These are phyloP conservation scores for Psittacula echo DNA, from an alignment of 2,797 vertebrate species.

Conservation along the genomic window DNA sequence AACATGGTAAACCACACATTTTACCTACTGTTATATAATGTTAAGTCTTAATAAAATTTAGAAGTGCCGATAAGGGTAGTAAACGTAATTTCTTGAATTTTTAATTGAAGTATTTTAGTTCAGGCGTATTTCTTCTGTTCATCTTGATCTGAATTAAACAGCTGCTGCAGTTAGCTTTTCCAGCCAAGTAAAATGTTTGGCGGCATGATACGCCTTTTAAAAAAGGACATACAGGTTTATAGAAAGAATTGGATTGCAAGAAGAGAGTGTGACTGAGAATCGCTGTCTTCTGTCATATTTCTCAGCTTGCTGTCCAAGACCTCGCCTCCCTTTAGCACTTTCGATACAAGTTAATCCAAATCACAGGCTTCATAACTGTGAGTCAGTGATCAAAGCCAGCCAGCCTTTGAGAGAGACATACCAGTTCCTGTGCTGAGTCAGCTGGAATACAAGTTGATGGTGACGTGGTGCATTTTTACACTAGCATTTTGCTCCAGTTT, in stretches of 20 bases:
- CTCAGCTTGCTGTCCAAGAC: background rate
- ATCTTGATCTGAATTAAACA: background rate
- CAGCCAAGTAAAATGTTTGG: background rate
- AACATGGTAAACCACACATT: background rate
- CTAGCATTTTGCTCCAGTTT: background rate
- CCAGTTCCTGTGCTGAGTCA: background rate
- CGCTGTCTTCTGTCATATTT: background rate
- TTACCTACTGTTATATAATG: background rate
- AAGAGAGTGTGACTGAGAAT: background rate
- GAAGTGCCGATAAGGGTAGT: background rate
- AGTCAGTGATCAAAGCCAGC: background rate
- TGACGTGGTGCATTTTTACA: background rate
- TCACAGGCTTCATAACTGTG: background rate
- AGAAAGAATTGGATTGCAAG: background rate
- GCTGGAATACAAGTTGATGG: background rate
- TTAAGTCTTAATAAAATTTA: background rate
- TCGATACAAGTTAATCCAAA: background rate
- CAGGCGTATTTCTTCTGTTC: background rate
- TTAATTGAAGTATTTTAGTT: background rate
- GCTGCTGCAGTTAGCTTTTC: background rate
- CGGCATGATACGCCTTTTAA: background rate
- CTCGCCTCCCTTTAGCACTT: background rate
- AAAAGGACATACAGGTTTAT: background rate
- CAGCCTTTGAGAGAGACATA: background rate
- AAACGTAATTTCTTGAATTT: background rate